Percentiles rank a stretch among this genome's conserved stretches.
Evolutionary conservation across 2,797 vertebrate genomes (phyloP).

Genomic region (Caiman crocodilus): DNA sequence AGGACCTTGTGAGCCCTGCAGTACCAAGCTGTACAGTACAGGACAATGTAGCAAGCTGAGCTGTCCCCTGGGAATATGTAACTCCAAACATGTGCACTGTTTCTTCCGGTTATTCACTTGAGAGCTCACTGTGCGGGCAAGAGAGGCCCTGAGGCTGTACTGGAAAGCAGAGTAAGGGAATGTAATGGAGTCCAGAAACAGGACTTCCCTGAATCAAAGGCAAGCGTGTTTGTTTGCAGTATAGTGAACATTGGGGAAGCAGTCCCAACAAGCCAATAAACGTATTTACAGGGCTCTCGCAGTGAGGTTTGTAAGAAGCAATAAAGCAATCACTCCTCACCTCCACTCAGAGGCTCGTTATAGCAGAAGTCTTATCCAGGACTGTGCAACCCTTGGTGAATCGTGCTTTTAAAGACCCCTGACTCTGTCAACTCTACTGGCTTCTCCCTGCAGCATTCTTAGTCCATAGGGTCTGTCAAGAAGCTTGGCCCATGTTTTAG

Average conservation of each 20-base stretch:
- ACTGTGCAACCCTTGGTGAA: not conserved
- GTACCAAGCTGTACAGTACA: not conserved
- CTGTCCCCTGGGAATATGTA: constrained; percentile 29
- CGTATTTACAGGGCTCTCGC: constrained; percentile 74
- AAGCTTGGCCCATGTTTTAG: not conserved
- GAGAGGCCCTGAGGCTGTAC: constrained; percentile 23
- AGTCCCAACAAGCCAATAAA: constrained; percentile 72
- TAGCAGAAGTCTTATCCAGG: not conserved
- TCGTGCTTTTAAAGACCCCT: not conserved
- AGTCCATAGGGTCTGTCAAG: not conserved
- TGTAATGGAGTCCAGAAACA: constrained; percentile 59
- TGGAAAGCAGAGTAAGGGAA: constrained; percentile 34
- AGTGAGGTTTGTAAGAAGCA: constrained; percentile 70
- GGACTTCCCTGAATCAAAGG: constrained; percentile 73
- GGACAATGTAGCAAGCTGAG: not conserved
- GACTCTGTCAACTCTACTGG: not conserved
- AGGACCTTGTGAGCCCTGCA: not conserved
- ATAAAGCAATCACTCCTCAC: constrained; percentile 75
- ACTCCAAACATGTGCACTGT: constrained; percentile 42
- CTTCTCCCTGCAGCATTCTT: constrained; percentile 2
- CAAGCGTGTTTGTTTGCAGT: constrained; percentile 61
- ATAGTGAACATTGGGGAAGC: constrained; percentile 55
- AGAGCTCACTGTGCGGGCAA: constrained; percentile 38
- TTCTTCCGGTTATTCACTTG: not conserved
- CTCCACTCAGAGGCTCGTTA: constrained; percentile 44